These are phyloP conservation scores for Polydrusus pterygomalis DNA, from an alignment of 2,888 invertebrate genomes.

Conservation along the genomic window DNA sequence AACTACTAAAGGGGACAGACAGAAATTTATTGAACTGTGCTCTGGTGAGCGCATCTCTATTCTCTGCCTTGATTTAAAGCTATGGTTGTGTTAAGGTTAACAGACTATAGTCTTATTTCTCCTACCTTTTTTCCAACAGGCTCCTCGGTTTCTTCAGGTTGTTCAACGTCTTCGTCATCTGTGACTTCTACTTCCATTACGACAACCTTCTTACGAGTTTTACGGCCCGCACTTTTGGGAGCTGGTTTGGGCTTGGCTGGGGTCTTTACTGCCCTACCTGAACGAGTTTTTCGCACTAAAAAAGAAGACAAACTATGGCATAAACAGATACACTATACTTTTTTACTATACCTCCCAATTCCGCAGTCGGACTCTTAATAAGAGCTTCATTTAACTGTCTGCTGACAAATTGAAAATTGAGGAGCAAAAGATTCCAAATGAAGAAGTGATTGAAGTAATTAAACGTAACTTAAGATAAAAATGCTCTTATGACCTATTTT, in stretches of 20 bases:
- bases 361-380: no score
- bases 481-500: neutral
- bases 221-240: slow-evolving; percentile 64
- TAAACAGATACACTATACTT: no score
- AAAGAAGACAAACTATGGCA: neutral
- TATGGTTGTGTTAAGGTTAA: no score
- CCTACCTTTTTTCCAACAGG: slow-evolving; percentile 54
- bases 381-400: no score
- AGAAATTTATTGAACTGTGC: no score
- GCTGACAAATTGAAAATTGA: no score
- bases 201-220: slow-evolving; percentile 70
- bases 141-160: slow-evolving; percentile 41
- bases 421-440: no score
- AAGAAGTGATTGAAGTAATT: no score
- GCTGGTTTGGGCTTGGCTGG: slow-evolving; percentile 59
- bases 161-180: slow-evolving; percentile 67
- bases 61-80: no score
- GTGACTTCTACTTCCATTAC: slow-evolving; percentile 73
- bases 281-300: slow-evolving; percentile 76
- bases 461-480: neutral
- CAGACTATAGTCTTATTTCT: neutral
- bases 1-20: no score
- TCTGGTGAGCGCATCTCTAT: no score
- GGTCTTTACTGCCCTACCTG: slow-evolving; percentile 72
- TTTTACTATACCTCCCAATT: no score